Base-by-base conservation (phyloP, 2,888 invertebrate species). In the Platypus cylindrus region DNA sequence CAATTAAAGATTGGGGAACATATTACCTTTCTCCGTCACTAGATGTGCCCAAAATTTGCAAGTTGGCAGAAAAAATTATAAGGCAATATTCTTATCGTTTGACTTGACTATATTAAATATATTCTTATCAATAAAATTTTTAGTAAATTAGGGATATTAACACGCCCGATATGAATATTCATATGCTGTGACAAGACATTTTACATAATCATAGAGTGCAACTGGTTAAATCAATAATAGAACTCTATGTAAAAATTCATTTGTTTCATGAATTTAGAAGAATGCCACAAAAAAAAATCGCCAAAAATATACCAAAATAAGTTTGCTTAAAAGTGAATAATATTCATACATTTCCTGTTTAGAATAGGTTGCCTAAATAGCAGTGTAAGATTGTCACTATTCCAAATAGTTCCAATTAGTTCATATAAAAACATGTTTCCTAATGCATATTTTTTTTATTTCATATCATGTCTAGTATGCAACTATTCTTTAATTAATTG, bases 221-320 rank as follows among this genome's bases (percentile, higher is more conserved):
- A 17, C 13, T 31, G 14, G 23, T 14, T 3, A 31, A 22, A 13
- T 22, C 23, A 11, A 22, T 31, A 13, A 26, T 26, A 8, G 15
- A 26, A 7, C 13, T 26, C 9, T 26, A 15, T 26, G 13, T 26
- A 11, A 11, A 26, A 26, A 31, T 31, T 12, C 16, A 23, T 3
- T 23, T 31, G 12, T 22, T 31, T 16, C 22, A 31, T 22, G 31
- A 31, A 31, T 20, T 20, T 22, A 31, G 22, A 20, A 22, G 14
- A 22, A 22, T 4, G 7, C 22, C 31, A 2, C 3, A 31, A 31
- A 31, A 31, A 20, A 20, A 11, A 5, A 23, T 5, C 5, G 22
- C 3, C 31, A 31, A 22, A 31, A 31, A 22, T 31, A 31, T 14
- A 31, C 31, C 18, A 31, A 22, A 20, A 13, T 31, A 13, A 31